A percentile compares a stretch with the other conserved stretches of the same genome.
These are phyloP conservation scores for Magallana angulata DNA, from an alignment of 1,140 invertebrate species.

Conservation along the genomic window DNA sequence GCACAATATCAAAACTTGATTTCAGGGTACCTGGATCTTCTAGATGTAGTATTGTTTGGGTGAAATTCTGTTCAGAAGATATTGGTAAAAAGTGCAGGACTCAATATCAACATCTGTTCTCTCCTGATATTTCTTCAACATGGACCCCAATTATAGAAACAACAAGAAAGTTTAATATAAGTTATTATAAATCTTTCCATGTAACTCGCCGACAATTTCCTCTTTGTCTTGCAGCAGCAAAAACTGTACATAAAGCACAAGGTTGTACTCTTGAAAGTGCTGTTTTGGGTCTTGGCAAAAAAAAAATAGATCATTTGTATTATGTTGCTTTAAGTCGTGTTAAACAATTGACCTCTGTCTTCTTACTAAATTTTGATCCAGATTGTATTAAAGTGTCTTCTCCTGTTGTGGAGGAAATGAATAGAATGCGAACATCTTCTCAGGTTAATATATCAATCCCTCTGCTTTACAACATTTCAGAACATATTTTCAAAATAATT, in stretches of 20 bases:
- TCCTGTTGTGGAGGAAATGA: conserved; percentile 35
- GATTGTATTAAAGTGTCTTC: neutral
- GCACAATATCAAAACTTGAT: conserved; percentile 49
- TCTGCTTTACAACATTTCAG: neutral
- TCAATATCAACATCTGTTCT: conserved; percentile 11
- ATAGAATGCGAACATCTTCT: conserved; percentile 2
- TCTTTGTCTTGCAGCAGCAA: conserved; percentile 33
- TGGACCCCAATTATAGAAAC: conserved; percentile 48
- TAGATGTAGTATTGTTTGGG: conserved; percentile 58
- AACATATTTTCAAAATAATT: neutral
- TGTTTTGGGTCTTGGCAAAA: conserved; percentile 37
- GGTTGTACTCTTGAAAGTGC: conserved; percentile 41
- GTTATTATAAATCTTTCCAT: conserved; percentile 12
- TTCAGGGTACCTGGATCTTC: conserved; percentile 40
- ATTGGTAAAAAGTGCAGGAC: neutral
- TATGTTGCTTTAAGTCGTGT: conserved; percentile 52
- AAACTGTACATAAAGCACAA: conserved; percentile 51
- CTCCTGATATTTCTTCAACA: neutral
- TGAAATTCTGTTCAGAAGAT: conserved; percentile 15
- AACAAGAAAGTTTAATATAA: conserved; percentile 9
- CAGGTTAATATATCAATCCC: neutral
- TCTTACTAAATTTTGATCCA: conserved; percentile 35
- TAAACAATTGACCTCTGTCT: conserved; percentile 24
- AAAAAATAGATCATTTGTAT: conserved; percentile 40
- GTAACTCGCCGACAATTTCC: conserved; percentile 43